Base-by-base conservation (phyloP, 2,888 invertebrate genomes). In the Polydrusus tereticollis region DNA sequence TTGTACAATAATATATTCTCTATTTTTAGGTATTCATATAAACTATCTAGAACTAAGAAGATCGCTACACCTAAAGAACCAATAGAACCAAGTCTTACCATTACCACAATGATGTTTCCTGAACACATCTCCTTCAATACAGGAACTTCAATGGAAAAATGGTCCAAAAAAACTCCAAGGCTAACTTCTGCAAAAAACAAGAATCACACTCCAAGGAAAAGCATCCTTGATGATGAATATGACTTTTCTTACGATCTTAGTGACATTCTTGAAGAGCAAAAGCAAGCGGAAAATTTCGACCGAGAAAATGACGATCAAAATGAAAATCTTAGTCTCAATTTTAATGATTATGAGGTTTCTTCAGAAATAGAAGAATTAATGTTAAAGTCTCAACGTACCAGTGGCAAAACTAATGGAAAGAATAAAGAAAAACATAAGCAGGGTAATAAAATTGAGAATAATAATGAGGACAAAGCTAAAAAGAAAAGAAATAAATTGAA, bases 141-240 rank as follows among this genome's bases (percentile, higher is more conserved):
- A 1, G 84, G 84, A 1, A 75, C 80, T 12, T 84, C 84, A 0
- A 69, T 82, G 41, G 79, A 82, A n/a, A 79, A 79, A 72, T 85
- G 85, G 85, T 78, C 81, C 4, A 80, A 81, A 33, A 85, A 85
- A 71, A 77, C 79, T 4, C 81, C 83, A 1, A 79, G 83, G 33
- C 75, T 84, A 36, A 81, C 79, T 76, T 82, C 83, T 0, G 63
- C 43, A 18, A 74, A 67, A 58, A n/a, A 16, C 8, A 67, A 41
- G 26, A 63, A 23, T 16, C 18, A 33, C 16, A 43, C 63, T 12
- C 50, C 66, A 10, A 57, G 59, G 33, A 58, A 64, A 36, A 62
- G 29, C 21, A 43, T 71, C 33, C 26, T 43, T 2, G 74, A 74
- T 33, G 67, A 71, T 7, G 74, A 71, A 10, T 66, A 58, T 20